Evolutionary conservation across 2,113 vertebrate species (phyloP).

Genomic region (Microcebus jonahi): DNA sequence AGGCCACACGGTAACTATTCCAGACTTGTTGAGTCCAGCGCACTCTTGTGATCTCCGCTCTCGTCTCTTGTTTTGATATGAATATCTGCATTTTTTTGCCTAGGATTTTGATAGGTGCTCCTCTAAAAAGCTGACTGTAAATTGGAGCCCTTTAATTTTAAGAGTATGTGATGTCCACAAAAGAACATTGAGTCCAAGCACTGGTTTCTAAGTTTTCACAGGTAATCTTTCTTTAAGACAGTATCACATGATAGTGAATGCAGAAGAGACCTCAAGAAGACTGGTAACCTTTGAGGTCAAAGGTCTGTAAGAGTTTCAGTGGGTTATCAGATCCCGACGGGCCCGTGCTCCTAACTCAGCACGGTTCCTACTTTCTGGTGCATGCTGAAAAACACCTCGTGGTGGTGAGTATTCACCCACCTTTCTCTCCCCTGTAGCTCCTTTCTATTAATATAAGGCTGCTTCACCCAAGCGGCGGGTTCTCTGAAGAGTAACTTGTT

Average conservation of each 20-base stretch:
- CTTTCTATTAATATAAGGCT: background rate
- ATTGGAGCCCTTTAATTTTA: background rate
- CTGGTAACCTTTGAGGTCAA: background rate
- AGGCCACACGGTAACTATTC: accelerated
- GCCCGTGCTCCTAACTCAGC: background rate
- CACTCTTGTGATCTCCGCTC: accelerated
- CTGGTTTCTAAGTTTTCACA: background rate
- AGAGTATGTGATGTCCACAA: background rate
- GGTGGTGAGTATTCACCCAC: accelerated
- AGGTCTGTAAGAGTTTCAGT: background rate
- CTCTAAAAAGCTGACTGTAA: background rate
- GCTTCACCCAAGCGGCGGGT: background rate
- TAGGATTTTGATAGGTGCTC: background rate
- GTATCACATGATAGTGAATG: background rate
- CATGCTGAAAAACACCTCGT: accelerated
- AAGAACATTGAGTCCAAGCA: too few species aligned
- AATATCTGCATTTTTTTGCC: background rate
- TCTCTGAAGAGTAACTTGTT: background rate
- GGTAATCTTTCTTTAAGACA: background rate
- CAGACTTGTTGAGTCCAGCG: background rate
- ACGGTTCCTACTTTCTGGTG: background rate
- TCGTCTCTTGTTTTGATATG: background rate
- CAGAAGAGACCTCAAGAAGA: background rate
- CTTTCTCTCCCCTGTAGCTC: accelerated
- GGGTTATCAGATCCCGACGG: too few species aligned